phyloP scores from a whole-genome alignment of 2,797 vertebrate species.

The Silurus lanzhouensis region DNA sequence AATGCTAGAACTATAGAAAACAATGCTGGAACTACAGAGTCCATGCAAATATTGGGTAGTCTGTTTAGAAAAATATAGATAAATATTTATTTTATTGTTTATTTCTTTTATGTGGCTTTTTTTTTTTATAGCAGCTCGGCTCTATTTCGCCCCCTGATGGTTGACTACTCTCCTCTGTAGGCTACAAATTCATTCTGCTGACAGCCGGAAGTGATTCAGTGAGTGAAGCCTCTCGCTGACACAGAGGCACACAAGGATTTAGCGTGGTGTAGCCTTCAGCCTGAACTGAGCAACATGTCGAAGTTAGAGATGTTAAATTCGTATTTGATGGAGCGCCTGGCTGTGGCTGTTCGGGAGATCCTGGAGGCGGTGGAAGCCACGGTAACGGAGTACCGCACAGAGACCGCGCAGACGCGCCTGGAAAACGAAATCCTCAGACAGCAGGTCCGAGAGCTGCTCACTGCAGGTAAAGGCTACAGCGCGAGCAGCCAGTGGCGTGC shows the following conservation, averaged over 20 bases:
- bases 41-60: too few species aligned
- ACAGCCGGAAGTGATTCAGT: constrained; percentile 38
- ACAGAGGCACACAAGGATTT: not conserved
- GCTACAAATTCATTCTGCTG: constrained; percentile 11
- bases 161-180: not conserved
- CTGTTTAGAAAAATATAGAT: too few species aligned
- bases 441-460: constrained; percentile 69
- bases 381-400: constrained; percentile 67
- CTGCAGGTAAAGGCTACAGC: constrained; percentile 54
- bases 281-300: constrained; percentile 60
- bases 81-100: too few species aligned
- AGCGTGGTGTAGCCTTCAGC: not conserved
- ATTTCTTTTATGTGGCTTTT: not conserved
- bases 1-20: too few species aligned
- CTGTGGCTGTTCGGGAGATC: constrained; percentile 73
- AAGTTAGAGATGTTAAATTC: constrained; percentile 72
- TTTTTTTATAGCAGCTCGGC: not conserved
- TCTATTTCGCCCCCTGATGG: constrained; percentile 23
- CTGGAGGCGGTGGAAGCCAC: constrained; percentile 76
- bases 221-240: constrained; percentile 17
- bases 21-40: too few species aligned
- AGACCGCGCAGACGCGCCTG: constrained; percentile 65
- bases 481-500: not conserved
- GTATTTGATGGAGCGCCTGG: constrained; percentile 73
- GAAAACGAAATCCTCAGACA: constrained; percentile 75